phyloP scores from a whole-genome alignment of 2,113 vertebrate species.

The Microtus montanus region DNA sequence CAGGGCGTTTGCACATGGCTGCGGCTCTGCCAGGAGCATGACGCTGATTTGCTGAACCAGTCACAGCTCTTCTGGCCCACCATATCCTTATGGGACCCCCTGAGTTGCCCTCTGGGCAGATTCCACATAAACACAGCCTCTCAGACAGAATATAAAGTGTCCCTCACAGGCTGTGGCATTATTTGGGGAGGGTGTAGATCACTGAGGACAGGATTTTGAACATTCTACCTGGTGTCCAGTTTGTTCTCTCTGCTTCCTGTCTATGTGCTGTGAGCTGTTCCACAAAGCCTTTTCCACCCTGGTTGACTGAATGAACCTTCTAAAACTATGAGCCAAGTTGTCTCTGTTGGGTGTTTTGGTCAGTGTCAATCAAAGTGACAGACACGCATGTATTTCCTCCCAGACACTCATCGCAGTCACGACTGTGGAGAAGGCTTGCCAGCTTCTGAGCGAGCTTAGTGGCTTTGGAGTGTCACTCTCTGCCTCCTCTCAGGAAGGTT shows the following conservation, averaged over 20 bases:
- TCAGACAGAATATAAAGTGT: background rate
- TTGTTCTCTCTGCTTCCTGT: background rate
- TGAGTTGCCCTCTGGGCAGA: background rate
- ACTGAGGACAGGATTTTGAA: background rate
- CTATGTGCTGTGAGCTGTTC: background rate
- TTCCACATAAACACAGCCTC: background rate
- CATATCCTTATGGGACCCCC: background rate
- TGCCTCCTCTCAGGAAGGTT: background rate
- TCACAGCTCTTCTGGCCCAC: background rate
- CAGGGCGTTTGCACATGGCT: background rate
- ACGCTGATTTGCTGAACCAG: background rate
- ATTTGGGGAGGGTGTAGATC: background rate
- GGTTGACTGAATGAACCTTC: background rate
- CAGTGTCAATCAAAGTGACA: background rate
- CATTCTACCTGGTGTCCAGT: background rate
- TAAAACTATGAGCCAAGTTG: background rate
- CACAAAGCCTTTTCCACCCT: background rate
- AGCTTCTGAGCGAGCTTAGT: background rate
- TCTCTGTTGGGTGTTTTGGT: background rate
- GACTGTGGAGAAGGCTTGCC: background rate
- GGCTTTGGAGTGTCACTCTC: background rate
- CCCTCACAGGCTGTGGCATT: background rate
- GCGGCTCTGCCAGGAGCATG: background rate
- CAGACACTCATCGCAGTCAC: fast-evolving
- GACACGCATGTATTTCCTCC: background rate